A percentile compares a stretch with the other conserved stretches of the same genome.
phyloP scores from a whole-genome alignment of 1,140 invertebrate genomes.

The Stegodyphus dumicola region DNA sequence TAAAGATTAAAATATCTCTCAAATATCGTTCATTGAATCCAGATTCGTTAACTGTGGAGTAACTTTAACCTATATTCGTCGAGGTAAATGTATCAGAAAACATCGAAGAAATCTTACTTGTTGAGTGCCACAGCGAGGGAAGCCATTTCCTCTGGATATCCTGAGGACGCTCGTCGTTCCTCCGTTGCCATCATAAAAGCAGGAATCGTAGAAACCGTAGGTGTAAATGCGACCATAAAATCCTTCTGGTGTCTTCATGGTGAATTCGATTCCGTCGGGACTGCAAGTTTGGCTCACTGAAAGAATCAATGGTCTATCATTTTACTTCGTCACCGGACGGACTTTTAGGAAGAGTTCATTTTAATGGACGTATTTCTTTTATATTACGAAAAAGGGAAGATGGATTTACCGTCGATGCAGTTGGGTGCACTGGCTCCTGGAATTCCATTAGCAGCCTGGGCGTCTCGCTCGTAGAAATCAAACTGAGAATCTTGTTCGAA shows the following conservation, averaged over 20 bases:
- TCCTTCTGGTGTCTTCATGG: slow-evolving; percentile 84
- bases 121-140: slow-evolving; percentile 91
- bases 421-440: slow-evolving; percentile 40
- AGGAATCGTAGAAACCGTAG: slow-evolving; percentile 90
- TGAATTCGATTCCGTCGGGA: slow-evolving; percentile 94
- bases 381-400: too few species aligned
- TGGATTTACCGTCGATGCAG: slow-evolving; percentile 63
- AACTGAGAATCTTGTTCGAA: slow-evolving; percentile 86
- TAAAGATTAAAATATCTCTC: too few species aligned
- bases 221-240: slow-evolving; percentile 92
- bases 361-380: too few species aligned
- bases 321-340: too few species aligned
- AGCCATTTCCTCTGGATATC: slow-evolving; percentile 87
- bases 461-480: slow-evolving; percentile 83
- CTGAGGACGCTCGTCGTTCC: slow-evolving; percentile 83
- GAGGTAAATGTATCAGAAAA: too few species aligned
- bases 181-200: slow-evolving; percentile 90
- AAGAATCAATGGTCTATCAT: background rate
- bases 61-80: too few species aligned
- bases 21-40: too few species aligned
- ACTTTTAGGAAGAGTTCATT: too few species aligned
- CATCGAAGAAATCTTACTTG: slow-evolving; percentile 48
- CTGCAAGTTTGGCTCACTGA: slow-evolving; percentile 83
- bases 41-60: too few species aligned
- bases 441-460: slow-evolving; percentile 26